Base-by-base conservation (phyloP, 1,140 invertebrate genomes). In the Neuroterus valhalla region DNA sequence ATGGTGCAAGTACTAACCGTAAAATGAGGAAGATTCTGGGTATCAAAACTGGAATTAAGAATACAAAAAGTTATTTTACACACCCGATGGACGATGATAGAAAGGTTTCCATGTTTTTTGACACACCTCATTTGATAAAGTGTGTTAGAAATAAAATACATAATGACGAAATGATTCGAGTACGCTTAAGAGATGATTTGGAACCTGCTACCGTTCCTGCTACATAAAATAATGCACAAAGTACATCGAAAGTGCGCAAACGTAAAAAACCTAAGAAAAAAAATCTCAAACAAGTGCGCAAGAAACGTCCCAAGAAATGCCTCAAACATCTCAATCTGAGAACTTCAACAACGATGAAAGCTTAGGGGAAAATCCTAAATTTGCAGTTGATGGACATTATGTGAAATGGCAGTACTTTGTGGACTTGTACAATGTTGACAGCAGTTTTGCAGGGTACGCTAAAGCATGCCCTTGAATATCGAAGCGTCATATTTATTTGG, bases 381-480 rank as follows among this genome's bases (percentile, higher is more conserved):
- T 5, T 31, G 26, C 26, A 31, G 26, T 31, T 31, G 26, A 31
- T 31, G 26, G 26, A 31, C 26, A 31, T 31, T 31, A 31, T 31
- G 26, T 31, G 26, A 31, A 31, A 31, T 31, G 26, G 26, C 26
- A 31, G 26, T 31, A 31, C 26, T 31, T 31, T 31, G 26, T 5
- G 26, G 26, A n/a, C 15, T n/a, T 81, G 38, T 67, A n/a, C 42
- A 55, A 70, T 55, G 0, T 44, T 3, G 77, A 81, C 44, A 71
- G 12, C 12, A 14, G n/a, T 17, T 62, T 70, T 15, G n/a, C 5
- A 5, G 67, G 44, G 3, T 15, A 74, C 26, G 73, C 66, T 1
- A 48, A 75, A 71, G 80, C 44, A 10, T 80, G 80, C 52, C 80
- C 80, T 19, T 80, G 78, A 71, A 42, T 81, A 52, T 66, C 80